Base-by-base conservation (phyloP, 2,797 vertebrate species). In the Anniella stebbinsi region DNA sequence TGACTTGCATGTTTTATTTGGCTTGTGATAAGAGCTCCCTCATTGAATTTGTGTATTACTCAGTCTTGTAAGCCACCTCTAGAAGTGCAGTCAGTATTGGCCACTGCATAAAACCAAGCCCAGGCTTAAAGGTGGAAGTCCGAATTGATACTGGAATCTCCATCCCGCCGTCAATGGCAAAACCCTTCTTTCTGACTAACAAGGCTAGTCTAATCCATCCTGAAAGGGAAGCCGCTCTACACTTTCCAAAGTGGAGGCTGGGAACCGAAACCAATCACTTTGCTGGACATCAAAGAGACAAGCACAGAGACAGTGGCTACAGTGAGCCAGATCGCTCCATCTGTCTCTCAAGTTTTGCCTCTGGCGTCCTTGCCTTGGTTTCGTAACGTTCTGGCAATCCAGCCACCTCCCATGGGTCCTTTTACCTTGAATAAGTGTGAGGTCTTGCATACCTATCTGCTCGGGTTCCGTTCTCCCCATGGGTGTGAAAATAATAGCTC, bases 341-440 rank as follows among this genome's bases (percentile, higher is more conserved):
- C 77, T 88, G 28, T 67, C 51, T 60, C 60, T 57, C n/a, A 9
- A 78, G 28, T 60, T 81, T 76, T 88, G 87, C 87, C 28, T 88
- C 87, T 88, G 78, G 66, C 67, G 6, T 21, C 36, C 36, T 6
- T 57, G 63, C 36, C 48, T 81, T 23, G 77, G 67, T 70, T 88
- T 72, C 66, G 4, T 70, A 38, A 87, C 41, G 45, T 60, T 77
- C 57, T 8, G 17, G 63, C n/a, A 87, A 69, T 51, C 75, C 48
- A 38, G 60, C 23, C 51, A 23, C 36, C 51, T 81, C 87, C 87
- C 67, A 5, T 54, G 45, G 48, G 77, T 8, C 66, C n/a, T 80
- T 80, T 88, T 80, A 41, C 67, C 60, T 66, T 87, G 41, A 87
- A 67, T 80, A 36, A 87, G 63, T 51, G 86, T 78, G 41, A 87